Conservation (phyloP, 2,797 vertebrate species). For the Anabas testudineus region DNA sequence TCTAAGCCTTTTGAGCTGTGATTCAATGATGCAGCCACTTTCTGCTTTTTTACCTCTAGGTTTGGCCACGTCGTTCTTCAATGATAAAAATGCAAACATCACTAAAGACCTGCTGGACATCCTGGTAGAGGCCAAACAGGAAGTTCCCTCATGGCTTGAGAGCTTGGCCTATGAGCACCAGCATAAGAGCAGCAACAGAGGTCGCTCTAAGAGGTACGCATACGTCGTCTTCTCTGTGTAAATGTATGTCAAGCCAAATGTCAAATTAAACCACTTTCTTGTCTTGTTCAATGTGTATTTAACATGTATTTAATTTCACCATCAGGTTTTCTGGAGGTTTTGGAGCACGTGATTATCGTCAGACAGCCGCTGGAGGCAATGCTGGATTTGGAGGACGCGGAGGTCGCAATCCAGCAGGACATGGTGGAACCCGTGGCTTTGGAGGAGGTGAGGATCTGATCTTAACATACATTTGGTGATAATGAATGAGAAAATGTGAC, state of each 20-base stretch:
- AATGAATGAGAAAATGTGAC: too few relatives aligned
- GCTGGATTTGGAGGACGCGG: constrained; percentile 89
- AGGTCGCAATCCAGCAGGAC: constrained; percentile 86
- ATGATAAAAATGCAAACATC: constrained; percentile 94
- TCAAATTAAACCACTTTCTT: not conserved
- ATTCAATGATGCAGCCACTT: not conserved
- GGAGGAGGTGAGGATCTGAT: constrained; percentile 82
- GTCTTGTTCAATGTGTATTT: not conserved
- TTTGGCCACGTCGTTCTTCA: constrained; percentile 97
- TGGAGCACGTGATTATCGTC: constrained; percentile 93
- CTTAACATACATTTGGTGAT: not conserved
- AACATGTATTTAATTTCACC: not conserved
- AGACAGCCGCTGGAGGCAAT: constrained; percentile 83
- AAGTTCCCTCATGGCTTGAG: constrained; percentile 96
- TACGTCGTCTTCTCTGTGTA: rapidly evolving
- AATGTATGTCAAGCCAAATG: not conserved
- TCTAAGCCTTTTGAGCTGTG: not conserved
- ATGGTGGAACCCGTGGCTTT: constrained; percentile 90
- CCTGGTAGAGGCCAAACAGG: constrained; percentile 95
- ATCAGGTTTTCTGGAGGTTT: constrained; percentile 92
- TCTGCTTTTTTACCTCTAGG: constrained; percentile 73
- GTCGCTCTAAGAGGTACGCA: constrained; percentile 93
- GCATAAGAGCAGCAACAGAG: constrained; percentile 92
- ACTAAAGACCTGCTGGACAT: constrained; percentile 96
- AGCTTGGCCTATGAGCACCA: constrained; percentile 95